Evolutionary conservation across 1,140 invertebrate genomes (phyloP).

Genomic region (Drosophila fuyamai): DNA sequence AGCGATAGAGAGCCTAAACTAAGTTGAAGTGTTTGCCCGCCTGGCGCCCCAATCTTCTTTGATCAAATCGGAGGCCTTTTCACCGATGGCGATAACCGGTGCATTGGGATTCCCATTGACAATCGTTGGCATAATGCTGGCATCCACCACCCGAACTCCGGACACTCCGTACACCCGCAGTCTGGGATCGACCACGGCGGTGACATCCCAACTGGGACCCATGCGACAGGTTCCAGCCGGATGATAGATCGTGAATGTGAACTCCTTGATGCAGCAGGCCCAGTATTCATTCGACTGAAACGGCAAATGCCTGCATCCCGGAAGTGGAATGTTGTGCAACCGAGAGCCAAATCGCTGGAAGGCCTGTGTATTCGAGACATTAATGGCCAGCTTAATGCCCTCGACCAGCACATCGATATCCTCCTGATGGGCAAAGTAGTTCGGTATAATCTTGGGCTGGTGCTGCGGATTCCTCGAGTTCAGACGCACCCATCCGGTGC

Average conservation of each 20-base stretch:
- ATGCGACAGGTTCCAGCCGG: conserved; percentile 94
- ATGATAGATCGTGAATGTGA: conserved; percentile 95
- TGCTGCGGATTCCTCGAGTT: conserved; percentile 91
- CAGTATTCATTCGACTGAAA: conserved; percentile 94
- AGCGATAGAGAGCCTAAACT: conserved; percentile 19
- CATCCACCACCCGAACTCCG: conserved; percentile 90
- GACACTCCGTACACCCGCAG: conserved; percentile 90
- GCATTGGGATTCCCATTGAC: conserved; percentile 93
- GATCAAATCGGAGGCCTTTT: conserved; percentile 92
- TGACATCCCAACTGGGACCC: conserved; percentile 90
- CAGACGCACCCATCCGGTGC: conserved; percentile 92
- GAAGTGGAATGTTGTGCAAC: conserved; percentile 91
- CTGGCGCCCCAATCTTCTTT: conserved; percentile 88
- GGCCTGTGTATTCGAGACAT: conserved; percentile 90
- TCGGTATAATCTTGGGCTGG: conserved; percentile 95
- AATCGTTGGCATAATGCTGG: conserved; percentile 92
- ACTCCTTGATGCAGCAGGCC: conserved; percentile 91
- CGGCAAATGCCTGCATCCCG: conserved; percentile 90
- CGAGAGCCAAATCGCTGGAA: conserved; percentile 92
- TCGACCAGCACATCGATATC: conserved; percentile 91
- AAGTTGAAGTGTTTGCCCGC: conserved; percentile 1
- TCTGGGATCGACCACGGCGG: conserved; percentile 92
- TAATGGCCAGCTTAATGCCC: conserved; percentile 93
- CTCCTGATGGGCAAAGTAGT: conserved; percentile 93
- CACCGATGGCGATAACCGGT: conserved; percentile 89